Conservation (phyloP, 2,113 vertebrate species). For the Glaucomys volans region DNA sequence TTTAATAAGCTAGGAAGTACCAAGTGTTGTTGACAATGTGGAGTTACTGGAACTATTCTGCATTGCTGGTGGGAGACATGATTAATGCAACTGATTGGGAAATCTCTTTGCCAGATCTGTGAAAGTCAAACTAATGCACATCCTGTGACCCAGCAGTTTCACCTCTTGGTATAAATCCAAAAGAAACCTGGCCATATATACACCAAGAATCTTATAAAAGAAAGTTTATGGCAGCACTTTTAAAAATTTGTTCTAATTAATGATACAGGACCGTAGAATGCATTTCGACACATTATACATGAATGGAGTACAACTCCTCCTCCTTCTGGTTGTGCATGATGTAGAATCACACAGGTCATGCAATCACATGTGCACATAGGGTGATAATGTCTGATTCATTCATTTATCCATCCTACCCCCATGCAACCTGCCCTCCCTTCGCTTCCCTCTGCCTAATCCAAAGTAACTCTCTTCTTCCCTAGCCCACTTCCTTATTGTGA, state of each 20-base stretch:
- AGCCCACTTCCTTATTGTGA: no score
- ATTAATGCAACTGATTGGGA: background rate
- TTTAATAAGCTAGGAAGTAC: background rate
- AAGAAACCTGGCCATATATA: background rate
- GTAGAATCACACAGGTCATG: no score
- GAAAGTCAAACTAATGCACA: background rate
- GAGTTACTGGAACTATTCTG: background rate
- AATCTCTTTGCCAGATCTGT: background rate
- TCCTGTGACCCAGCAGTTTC: background rate
- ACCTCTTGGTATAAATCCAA: slow-evolving; percentile 47
- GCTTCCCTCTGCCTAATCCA: no score
- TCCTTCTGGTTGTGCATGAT: no score
- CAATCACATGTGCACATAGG: no score
- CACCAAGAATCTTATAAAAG: slow-evolving; percentile 33
- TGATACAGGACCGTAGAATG: no score
- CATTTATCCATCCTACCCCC: no score
- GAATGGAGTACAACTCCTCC: no score
- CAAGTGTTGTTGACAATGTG: background rate
- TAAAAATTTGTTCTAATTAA: background rate
- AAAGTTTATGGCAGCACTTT: background rate
- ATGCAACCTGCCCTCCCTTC: no score
- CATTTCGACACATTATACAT: no score
- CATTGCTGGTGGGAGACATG: background rate
- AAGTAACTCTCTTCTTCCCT: no score
- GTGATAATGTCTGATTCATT: no score